These are phyloP conservation scores for Drosophila borborema DNA, from an alignment of 2,888 invertebrate species.

Conservation along the genomic window DNA sequence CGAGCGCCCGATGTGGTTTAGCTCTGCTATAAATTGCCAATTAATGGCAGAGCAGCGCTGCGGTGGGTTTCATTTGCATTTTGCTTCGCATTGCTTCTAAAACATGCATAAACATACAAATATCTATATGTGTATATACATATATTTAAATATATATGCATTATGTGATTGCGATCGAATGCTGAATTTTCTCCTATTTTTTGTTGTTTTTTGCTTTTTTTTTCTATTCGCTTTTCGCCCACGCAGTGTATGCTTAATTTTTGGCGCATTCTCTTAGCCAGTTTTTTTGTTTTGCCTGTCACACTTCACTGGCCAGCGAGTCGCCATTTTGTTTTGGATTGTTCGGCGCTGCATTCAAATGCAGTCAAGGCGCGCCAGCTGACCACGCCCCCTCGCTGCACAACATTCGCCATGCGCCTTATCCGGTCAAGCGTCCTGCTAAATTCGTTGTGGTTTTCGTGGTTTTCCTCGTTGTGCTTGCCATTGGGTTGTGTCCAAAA, in stretches of 20 bases:
- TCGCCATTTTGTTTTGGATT: constrained; percentile 58
- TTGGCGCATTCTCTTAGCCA: constrained; percentile 36
- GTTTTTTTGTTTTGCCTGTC: constrained; percentile 36
- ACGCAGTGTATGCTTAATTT: constrained; percentile 68
- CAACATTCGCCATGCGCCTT: neutral
- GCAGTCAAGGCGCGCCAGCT: constrained; percentile 41
- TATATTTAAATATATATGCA: constrained; percentile 10
- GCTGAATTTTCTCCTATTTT: constrained; percentile 19
- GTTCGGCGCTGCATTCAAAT: constrained; percentile 52
- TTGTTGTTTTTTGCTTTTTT: neutral
- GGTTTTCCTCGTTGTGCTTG: constrained; percentile 55
- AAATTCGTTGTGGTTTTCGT: constrained; percentile 73
- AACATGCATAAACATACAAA: constrained; percentile 14
- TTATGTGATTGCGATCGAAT: constrained; percentile 40
- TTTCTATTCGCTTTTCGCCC: constrained; percentile 13
- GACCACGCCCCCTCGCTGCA: neutral
- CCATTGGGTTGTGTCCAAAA: constrained; percentile 32
- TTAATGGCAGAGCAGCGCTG: constrained; percentile 66
- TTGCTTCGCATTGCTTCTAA: constrained; percentile 49
- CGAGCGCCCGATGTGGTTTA: constrained; percentile 45
- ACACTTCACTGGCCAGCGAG: constrained; percentile 58
- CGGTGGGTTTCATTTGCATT: constrained; percentile 69
- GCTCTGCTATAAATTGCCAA: constrained; percentile 74
- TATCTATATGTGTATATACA: constrained; percentile 1
- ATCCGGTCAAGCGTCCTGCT: constrained; percentile 70